Percentiles rank a stretch among this genome's conserved stretches.
Conservation (phyloP, 2,113 vertebrate species). For the Chaetura pelagica region DNA sequence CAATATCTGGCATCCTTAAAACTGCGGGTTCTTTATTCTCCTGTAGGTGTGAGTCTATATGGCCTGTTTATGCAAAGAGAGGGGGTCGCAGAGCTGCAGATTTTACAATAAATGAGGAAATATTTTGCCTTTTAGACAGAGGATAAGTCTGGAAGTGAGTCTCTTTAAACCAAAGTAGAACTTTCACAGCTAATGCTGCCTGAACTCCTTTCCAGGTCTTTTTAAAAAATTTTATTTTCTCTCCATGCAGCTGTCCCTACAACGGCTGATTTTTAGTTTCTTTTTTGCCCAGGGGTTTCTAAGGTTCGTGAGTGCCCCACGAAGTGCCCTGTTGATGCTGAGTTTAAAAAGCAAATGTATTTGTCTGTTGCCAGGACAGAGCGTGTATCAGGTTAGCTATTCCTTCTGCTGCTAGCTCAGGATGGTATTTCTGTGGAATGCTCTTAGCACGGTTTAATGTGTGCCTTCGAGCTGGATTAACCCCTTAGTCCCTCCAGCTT, state of each 20-base stretch:
- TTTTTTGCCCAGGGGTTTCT: neutral
- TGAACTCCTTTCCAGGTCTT: neutral
- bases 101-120: neutral
- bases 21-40: neutral
- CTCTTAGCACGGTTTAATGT: neutral
- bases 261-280: neutral
- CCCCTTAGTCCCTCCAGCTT: neutral
- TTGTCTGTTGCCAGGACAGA: neutral
- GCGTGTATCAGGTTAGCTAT: neutral
- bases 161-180: neutral
- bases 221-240: too few relatives aligned
- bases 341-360: neutral
- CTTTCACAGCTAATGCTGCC: neutral
- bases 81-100: neutral
- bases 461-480: neutral
- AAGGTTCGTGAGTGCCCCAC: neutral
- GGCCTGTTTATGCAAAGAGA: neutral
- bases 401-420: neutral
- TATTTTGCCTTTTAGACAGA: constrained; percentile 14
- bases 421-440: constrained; percentile 47
- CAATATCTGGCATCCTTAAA: neutral
- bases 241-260: neutral
- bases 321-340: neutral
- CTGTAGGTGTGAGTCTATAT: neutral
- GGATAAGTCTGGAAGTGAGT: neutral